Evolutionary conservation across 2,113 vertebrate genomes (phyloP).

Genomic region (Nothobranchius furzeri): DNA sequence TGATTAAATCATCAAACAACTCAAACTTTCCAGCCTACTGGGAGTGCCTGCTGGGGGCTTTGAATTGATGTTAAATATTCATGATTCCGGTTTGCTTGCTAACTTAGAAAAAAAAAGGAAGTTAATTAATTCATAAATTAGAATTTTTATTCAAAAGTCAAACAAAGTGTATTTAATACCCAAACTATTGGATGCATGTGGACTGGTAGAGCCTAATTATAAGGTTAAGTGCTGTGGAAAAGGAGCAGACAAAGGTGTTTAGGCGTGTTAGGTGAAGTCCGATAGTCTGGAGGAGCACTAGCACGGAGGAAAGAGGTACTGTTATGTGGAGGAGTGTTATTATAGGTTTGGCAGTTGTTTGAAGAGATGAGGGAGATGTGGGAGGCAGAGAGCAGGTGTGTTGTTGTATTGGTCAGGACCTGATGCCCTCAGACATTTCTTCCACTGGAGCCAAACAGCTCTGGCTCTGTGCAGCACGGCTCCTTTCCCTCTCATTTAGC

Average conservation of each 20-base stretch:
- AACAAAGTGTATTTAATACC: background rate
- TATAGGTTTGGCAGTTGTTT: constrained; percentile 33
- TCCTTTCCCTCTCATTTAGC: constrained; percentile 1
- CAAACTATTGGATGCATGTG: background rate
- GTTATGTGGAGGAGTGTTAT: constrained; percentile 35
- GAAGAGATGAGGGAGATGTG: constrained; percentile 9
- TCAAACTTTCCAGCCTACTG: constrained; percentile 10
- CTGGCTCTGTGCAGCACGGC: constrained; percentile 2
- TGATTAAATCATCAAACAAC: constrained; percentile 35
- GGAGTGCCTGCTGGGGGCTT: background rate
- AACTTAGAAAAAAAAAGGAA: background rate
- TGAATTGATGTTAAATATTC: constrained; percentile 14
- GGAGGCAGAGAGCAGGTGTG: constrained; percentile 47
- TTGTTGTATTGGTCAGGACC: constrained; percentile 28
- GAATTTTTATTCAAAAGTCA: background rate
- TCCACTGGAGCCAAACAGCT: constrained; percentile 39
- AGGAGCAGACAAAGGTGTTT: background rate
- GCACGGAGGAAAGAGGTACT: background rate
- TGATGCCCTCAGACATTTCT: constrained; percentile 23
- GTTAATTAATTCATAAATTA: background rate
- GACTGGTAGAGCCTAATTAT: background rate
- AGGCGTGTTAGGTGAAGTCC: background rate
- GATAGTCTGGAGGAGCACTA: constrained; percentile 5
- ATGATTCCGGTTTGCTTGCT: constrained; percentile 12
- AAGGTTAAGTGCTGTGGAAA: background rate